Percentiles rank a stretch among this genome's conserved stretches.
Conservation (phyloP, 2,888 invertebrate species). For the Bhutanitis thaidina region DNA sequence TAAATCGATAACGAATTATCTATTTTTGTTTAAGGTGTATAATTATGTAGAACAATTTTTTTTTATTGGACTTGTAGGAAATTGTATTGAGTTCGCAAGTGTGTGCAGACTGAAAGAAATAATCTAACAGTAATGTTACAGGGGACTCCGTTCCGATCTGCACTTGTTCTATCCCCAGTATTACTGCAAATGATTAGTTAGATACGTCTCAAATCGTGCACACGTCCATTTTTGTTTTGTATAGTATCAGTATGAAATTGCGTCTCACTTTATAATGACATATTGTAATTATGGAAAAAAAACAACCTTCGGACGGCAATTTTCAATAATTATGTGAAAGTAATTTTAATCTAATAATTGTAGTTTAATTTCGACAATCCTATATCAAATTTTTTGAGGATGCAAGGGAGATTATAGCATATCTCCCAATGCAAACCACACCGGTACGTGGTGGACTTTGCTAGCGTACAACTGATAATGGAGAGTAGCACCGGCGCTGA, state of each 20-base stretch:
- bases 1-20: background rate
- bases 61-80: constrained; percentile 4
- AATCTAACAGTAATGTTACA: background rate
- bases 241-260: constrained; percentile 2
- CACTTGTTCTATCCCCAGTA: constrained; percentile 10
- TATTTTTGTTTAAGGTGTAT: constrained; percentile 13
- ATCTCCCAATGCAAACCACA: no score
- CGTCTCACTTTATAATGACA: background rate
- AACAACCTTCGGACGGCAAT: constrained; percentile 28
- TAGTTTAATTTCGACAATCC: constrained; percentile 26
- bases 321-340: constrained; percentile 44
- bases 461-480: no score
- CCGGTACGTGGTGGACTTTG: no score
- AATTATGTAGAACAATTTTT: constrained; percentile 22
- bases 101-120: background rate
- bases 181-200: background rate
- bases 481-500: no score
- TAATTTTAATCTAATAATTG: constrained; percentile 40
- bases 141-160: background rate
- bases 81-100: background rate
- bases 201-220: background rate
- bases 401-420: no score
- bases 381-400: background rate
- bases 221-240: constrained; percentile 6
- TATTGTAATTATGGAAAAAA: constrained; percentile 15